Percentiles rank a stretch among this genome's conserved stretches.
phyloP scores from a whole-genome alignment of 2,113 vertebrate genomes.

The Rhodinocichla rosea region DNA sequence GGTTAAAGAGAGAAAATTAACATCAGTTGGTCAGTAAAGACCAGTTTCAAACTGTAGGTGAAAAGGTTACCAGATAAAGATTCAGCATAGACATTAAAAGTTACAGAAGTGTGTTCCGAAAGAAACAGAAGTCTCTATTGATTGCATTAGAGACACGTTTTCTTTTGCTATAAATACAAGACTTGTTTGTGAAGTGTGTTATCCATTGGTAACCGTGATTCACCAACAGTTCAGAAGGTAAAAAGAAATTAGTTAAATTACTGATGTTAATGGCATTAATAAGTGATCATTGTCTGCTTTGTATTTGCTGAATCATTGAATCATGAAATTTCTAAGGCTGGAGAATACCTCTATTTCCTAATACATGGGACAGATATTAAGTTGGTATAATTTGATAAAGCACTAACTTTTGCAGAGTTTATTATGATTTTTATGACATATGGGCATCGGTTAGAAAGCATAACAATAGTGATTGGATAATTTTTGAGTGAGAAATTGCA shows the following conservation, averaged over 20 bases:
- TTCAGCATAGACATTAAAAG: background rate
- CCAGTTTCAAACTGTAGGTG: background rate
- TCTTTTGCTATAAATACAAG: background rate
- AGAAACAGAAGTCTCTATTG: background rate
- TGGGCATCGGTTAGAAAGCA: background rate
- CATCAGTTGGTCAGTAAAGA: background rate
- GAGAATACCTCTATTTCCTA: background rate
- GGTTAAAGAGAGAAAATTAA: background rate
- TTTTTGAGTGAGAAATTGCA: background rate
- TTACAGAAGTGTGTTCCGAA: background rate
- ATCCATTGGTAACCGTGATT: background rate
- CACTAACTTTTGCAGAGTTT: background rate
- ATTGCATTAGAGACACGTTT: background rate
- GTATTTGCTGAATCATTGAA: background rate
- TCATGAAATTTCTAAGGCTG: background rate
- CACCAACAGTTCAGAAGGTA: background rate
- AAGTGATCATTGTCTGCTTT: background rate
- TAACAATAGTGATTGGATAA: background rate
- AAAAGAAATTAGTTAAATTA: background rate
- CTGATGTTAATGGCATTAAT: background rate
- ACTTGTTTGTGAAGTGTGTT: background rate
- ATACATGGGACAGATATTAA: background rate
- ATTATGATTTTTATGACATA: background rate
- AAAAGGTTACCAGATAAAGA: background rate
- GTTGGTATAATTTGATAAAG: background rate